These are phyloP conservation scores for Peromyscus polionotus DNA, from an alignment of 2,113 vertebrate species.

Conservation along the genomic window DNA sequence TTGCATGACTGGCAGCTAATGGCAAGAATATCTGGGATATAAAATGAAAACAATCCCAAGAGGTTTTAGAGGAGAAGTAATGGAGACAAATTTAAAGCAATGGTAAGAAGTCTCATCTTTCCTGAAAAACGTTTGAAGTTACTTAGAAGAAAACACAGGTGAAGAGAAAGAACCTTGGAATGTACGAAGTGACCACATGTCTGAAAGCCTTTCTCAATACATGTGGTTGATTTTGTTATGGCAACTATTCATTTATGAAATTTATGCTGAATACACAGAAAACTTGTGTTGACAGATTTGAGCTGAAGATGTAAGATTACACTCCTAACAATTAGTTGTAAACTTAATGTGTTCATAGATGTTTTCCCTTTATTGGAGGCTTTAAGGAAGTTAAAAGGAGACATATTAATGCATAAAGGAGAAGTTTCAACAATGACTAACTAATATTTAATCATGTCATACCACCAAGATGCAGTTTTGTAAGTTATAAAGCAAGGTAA, in stretches of 20 bases:
- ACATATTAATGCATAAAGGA: neutral
- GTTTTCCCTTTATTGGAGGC: neutral
- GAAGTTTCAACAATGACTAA: neutral
- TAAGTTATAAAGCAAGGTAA: neutral
- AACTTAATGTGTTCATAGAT: neutral
- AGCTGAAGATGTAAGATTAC: neutral
- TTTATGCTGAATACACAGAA: neutral
- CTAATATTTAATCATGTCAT: neutral
- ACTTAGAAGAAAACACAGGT: neutral
- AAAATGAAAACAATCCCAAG: neutral
- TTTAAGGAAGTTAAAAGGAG: neutral
- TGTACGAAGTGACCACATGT: neutral
- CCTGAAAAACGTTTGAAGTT: neutral
- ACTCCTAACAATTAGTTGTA: neutral
- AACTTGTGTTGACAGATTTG: neutral
- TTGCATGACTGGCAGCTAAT: neutral
- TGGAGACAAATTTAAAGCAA: neutral
- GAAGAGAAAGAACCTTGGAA: neutral
- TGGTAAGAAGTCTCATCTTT: neutral
- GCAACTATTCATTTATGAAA: neutral
- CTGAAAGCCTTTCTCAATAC: neutral
- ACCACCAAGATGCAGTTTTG: neutral
- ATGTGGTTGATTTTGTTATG: neutral
- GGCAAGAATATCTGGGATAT: neutral
- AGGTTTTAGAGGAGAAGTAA: neutral